Conservation (phyloP, 1,140 invertebrate genomes). For the Monochamus saltuarius region DNA sequence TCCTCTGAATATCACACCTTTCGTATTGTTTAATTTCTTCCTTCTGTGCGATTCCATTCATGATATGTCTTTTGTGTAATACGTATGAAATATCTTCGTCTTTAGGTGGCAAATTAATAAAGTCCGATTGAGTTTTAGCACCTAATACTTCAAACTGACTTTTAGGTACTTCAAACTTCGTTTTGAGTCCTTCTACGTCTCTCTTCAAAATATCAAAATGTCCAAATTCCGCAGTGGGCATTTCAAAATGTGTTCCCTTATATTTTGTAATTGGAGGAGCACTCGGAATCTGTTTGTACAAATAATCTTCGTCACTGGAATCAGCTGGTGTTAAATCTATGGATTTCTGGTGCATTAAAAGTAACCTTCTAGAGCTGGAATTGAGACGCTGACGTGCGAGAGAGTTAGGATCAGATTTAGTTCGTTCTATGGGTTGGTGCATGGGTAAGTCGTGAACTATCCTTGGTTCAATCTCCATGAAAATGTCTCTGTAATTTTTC, state of each 20-base stretch:
- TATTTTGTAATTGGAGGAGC: slow-evolving; percentile 64
- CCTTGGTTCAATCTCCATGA: slow-evolving; percentile 49
- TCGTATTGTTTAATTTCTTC: slow-evolving; percentile 32
- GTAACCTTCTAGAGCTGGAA: slow-evolving; percentile 68
- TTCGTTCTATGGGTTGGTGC: slow-evolving; percentile 75
- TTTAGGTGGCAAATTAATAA: slow-evolving; percentile 53
- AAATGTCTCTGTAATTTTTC: slow-evolving; percentile 44
- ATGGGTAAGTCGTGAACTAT: slow-evolving; percentile 44
- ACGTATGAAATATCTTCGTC: slow-evolving; percentile 78
- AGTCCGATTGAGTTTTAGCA: slow-evolving; percentile 50
- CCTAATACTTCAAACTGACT: slow-evolving; percentile 52
- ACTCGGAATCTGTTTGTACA: slow-evolving; percentile 69
- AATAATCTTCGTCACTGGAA: slow-evolving; percentile 76
- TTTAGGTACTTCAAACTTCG: slow-evolving; percentile 60
- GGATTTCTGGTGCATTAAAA: slow-evolving; percentile 83
- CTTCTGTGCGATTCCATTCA: slow-evolving; percentile 74
- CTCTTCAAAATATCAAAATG: slow-evolving; percentile 66
- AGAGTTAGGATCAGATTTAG: slow-evolving; percentile 81
- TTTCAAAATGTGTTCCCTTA: slow-evolving; percentile 49
- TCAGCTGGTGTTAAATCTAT: slow-evolving; percentile 81
- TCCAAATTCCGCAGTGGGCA: slow-evolving; percentile 59
- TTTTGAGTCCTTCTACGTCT: slow-evolving; percentile 50
- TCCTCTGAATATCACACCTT: slow-evolving; percentile 1
- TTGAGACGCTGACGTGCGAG: slow-evolving; percentile 68
- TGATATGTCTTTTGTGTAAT: slow-evolving; percentile 76